Percentiles rank a stretch among this genome's conserved stretches.
Evolutionary conservation across 2,113 vertebrate species (phyloP).

Genomic region (Psittacara wagleri): DNA sequence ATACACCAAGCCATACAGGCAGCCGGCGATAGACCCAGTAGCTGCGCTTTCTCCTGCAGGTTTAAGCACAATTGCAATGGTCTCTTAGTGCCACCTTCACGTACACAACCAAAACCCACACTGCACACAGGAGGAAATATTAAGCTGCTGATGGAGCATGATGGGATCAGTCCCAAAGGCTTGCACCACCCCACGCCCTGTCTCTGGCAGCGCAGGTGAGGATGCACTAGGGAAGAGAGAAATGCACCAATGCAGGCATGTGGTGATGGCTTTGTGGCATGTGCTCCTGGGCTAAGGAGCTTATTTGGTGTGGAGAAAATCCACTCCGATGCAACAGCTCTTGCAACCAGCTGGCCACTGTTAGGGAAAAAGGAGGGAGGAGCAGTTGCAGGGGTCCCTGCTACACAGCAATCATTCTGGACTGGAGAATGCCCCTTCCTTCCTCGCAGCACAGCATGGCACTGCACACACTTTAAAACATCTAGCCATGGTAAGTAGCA

Average conservation of each 20-base stretch:
- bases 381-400: background rate
- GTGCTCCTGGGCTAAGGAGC: background rate
- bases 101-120: fast-evolving
- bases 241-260: background rate
- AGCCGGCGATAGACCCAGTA: conserved; percentile 90
- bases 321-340: background rate
- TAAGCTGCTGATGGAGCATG: fast-evolving
- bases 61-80: conserved; percentile 2
- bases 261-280: fast-evolving
- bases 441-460: background rate
- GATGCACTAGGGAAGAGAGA: background rate
- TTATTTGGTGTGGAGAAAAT: background rate
- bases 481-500: background rate
- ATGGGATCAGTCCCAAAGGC: background rate
- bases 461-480: background rate
- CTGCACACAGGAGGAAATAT: background rate
- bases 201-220: background rate
- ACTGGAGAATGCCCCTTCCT: background rate
- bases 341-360: background rate
- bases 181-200: background rate
- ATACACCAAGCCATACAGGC: conserved; percentile 88
- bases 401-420: fast-evolving
- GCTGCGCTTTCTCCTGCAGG: conserved; percentile 87
- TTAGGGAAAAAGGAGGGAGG: background rate
- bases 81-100: background rate